Conservation (phyloP, 2,113 vertebrate genomes). For the Vombatus ursinus region DNA sequence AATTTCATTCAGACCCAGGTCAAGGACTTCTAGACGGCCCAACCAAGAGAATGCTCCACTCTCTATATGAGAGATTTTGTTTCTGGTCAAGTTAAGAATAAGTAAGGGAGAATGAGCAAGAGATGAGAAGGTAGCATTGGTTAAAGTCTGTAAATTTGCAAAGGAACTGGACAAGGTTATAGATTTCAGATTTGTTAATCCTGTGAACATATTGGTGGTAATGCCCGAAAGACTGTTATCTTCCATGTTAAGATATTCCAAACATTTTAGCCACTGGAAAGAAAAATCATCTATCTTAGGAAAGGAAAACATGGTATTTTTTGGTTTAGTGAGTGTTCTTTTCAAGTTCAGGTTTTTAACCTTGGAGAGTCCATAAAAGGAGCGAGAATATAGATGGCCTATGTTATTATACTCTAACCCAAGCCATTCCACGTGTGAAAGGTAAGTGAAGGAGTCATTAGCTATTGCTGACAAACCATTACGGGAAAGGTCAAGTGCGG, state of each 20-base stretch:
- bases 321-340: conserved; percentile 80
- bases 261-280: conserved; percentile 85
- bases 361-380: conserved; percentile 88
- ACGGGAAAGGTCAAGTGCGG: conserved; percentile 87
- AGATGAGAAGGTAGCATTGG: conserved; percentile 88
- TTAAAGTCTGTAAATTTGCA: conserved; percentile 83
- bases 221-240: conserved; percentile 82
- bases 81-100: conserved; percentile 89
- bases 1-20: conserved; percentile 92
- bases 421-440: conserved; percentile 85
- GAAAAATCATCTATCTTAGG: conserved; percentile 87
- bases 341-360: conserved; percentile 87
- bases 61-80: conserved; percentile 83
- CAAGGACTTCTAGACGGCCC: conserved; percentile 84
- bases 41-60: conserved; percentile 86
- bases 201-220: conserved; percentile 87
- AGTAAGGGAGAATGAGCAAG: conserved; percentile 88
- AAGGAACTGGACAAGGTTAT: conserved; percentile 88
- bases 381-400: conserved; percentile 80
- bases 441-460: conserved; percentile 87
- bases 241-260: conserved; percentile 90
- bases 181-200: conserved; percentile 86
- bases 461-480: conserved; percentile 86
- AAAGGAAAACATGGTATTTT: background rate
- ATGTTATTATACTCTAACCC: conserved; percentile 87